Conservation (phyloP, 2,888 invertebrate genomes). For the Polymixis flavicincta region DNA sequence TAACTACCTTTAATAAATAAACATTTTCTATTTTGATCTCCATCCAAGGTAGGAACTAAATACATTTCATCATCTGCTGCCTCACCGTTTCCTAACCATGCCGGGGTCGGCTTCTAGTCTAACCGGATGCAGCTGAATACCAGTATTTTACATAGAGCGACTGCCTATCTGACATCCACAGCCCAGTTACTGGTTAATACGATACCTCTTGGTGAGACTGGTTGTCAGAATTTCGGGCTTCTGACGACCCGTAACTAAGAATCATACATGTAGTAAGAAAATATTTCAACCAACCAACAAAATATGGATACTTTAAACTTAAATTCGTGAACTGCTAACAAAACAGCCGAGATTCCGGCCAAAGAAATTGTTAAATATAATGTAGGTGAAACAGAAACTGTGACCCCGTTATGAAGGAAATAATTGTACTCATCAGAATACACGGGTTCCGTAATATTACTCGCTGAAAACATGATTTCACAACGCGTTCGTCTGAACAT, state of each 20-base stretch:
- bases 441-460: constrained; percentile 14
- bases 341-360: constrained; percentile 18
- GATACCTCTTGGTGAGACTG: neutral
- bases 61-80: no score
- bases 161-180: neutral
- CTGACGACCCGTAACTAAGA: no score
- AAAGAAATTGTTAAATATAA: constrained; percentile 53
- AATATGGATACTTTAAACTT: neutral
- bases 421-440: constrained; percentile 35
- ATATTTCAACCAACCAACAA: neutral
- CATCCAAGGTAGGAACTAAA: neutral
- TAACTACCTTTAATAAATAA: neutral
- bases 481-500: neutral
- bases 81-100: neutral
- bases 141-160: neutral
- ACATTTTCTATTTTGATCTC: neutral
- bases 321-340: neutral
- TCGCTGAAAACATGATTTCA: neutral
- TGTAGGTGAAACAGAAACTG: constrained; percentile 24
- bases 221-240: no score
- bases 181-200: neutral
- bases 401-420: constrained; percentile 37
- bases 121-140: neutral
- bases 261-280: no score
- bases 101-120: neutral